Evolutionary conservation across 1,140 invertebrate species (phyloP), one percentile per base, ranked within the genome.

Genomic region (Drosophila eugracilis): DNA sequence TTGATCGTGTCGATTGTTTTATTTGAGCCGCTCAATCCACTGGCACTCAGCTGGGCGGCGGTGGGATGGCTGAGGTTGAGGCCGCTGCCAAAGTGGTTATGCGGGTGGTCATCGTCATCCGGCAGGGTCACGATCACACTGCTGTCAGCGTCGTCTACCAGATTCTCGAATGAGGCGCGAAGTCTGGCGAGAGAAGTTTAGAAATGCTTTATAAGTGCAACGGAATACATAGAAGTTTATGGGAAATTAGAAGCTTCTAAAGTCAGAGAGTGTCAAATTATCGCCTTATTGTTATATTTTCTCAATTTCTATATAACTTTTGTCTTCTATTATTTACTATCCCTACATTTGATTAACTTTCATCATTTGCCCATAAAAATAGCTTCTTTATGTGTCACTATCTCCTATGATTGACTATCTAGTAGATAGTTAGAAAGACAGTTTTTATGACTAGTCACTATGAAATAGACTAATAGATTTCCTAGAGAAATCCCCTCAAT

Each of bases 61-160:
- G 77, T 44, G 15, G 71, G 78, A 47, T 79, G 75, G 32, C 67
- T 69, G 24, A 85, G n/a, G 85, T 78, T 55, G 50, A 89, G 47
- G 19, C 80, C 69, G 47, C 75, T 83, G 75, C 70, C 78, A 37
- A 88, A 81, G 14, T 79, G 77, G 24, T 72, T 72, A 37, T 86
- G 85, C 48, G 89, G 74, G 36, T 92, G 92, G 26, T 95, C 95
- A 3, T 95, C 94, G 63, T 95, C 95, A 0, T 96, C 95, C 0
- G 96, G 96, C 91, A 95, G 96, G 39, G 96, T 96, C 12, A 96
- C 95, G 59, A 96, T 85, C 3, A 95, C 95, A 45, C 77, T 78
- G 78, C 95, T 94, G 6, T 89, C 92, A 75, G 93, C 92, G 17
- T 81, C 73, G 65, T 92, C 92, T 66, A 94, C 93, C 28, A 94